phyloP scores from a whole-genome alignment of 2,888 invertebrate species.

The Thysanoteuthis rhombus region DNA sequence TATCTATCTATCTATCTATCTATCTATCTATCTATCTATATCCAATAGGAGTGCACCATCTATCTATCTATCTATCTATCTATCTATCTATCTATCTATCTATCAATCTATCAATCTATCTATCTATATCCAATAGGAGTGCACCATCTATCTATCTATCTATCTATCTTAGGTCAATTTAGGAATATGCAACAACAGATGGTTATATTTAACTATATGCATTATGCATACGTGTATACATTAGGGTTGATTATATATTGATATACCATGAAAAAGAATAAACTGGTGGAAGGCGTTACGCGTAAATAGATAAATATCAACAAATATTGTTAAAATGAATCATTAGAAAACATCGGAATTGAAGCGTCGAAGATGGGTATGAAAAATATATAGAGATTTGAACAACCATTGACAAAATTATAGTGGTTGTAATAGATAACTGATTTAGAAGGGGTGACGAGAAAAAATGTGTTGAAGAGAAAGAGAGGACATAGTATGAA shows the following conservation, averaged over 20 bases:
- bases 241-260: background rate
- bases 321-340: background rate
- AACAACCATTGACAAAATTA: background rate
- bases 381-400: background rate
- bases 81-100: constrained; percentile 18
- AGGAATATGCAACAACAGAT: background rate
- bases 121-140: background rate
- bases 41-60: background rate
- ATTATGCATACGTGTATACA: background rate
- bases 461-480: too few relatives aligned
- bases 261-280: background rate
- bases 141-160: background rate
- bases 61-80: background rate
- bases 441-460: too few relatives aligned
- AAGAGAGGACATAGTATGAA: too few relatives aligned
- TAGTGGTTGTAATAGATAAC: background rate
- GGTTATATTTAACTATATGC: background rate
- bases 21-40: background rate
- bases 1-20: background rate
- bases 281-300: background rate
- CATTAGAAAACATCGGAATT: background rate
- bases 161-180: background rate
- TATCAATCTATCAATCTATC: background rate
- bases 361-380: background rate
- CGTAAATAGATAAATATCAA: background rate